Conservation (phyloP, 2,797 vertebrate genomes). For the Rachycentron canadum region DNA sequence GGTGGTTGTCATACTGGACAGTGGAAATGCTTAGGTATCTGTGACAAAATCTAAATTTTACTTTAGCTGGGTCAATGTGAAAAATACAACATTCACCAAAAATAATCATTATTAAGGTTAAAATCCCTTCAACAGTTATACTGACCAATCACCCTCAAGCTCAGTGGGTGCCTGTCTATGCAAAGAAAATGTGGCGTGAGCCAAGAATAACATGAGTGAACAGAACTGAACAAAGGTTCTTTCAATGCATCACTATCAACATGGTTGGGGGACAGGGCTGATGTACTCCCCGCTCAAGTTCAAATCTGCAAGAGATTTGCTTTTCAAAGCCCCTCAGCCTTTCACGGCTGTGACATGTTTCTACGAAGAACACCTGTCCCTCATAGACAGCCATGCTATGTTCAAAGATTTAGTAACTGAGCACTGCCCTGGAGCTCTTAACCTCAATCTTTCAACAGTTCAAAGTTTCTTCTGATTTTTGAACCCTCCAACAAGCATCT, state of each 20-base stretch:
- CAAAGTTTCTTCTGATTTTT: slow-evolving; percentile 65
- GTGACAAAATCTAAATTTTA: neutral
- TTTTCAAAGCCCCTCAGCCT: slow-evolving; percentile 60
- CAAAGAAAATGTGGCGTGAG: slow-evolving; percentile 23
- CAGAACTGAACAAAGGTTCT: slow-evolving; percentile 42
- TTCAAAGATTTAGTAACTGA: slow-evolving; percentile 69
- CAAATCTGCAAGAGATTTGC: slow-evolving; percentile 60
- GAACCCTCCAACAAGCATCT: slow-evolving; percentile 62
- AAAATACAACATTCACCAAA: slow-evolving; percentile 14
- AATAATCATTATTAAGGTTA: neutral
- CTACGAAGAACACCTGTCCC: slow-evolving; percentile 69
- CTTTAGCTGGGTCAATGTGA: slow-evolving; percentile 7
- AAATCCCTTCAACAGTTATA: slow-evolving; percentile 22
- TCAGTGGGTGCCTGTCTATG: slow-evolving; percentile 7
- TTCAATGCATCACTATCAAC: slow-evolving; percentile 36
- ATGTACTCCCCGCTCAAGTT: slow-evolving; percentile 38
- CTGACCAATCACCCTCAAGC: slow-evolving; percentile 3
- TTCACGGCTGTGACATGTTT: slow-evolving; percentile 54
- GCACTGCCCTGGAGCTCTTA: slow-evolving; percentile 72
- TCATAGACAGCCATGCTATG: slow-evolving; percentile 49
- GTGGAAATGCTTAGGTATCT: neutral
- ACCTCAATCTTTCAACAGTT: slow-evolving; percentile 83
- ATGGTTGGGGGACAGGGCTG: slow-evolving; percentile 41
- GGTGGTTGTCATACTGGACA: neutral
- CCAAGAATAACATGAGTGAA: slow-evolving; percentile 32